A percentile compares a stretch with the other conserved stretches of the same genome.
phyloP scores from a whole-genome alignment of 2,797 vertebrate species.

The Sebastes cheni region DNA sequence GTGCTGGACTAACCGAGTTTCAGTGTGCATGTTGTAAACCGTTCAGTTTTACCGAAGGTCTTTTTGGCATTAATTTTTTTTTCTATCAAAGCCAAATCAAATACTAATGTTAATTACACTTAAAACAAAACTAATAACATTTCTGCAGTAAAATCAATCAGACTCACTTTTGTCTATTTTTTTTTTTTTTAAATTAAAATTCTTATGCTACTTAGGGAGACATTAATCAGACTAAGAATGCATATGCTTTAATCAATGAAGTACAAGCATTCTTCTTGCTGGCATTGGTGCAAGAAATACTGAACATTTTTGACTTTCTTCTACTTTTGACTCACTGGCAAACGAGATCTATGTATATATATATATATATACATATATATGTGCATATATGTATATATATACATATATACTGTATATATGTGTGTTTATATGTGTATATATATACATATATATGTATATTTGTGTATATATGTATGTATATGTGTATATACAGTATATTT shows the following conservation, averaged over 20 bases:
- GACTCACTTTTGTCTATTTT: neutral
- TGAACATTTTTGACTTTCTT: neutral
- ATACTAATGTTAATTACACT: neutral
- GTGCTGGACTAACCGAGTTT: slow-evolving; percentile 39
- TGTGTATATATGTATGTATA: neutral
- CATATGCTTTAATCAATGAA: neutral
- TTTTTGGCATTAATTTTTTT: neutral
- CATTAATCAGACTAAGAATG: neutral
- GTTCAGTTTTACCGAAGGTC: neutral
- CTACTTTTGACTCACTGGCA: neutral
- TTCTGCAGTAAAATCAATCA: slow-evolving; percentile 4
- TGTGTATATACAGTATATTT: neutral
- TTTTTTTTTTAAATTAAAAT: neutral
- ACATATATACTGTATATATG: neutral
- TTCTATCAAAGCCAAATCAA: slow-evolving; percentile 8
- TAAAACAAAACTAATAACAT: neutral
- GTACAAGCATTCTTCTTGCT: neutral
- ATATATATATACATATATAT: no score
- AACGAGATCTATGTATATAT: neutral
- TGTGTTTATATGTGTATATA: no score
- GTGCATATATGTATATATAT: neutral
- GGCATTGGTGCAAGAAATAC: neutral
- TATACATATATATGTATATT: neutral
- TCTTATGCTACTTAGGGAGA: neutral
- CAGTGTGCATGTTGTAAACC: neutral